Base-by-base conservation (phyloP, 2,113 vertebrate species). In the Sarotherodon lohbergeri region DNA sequence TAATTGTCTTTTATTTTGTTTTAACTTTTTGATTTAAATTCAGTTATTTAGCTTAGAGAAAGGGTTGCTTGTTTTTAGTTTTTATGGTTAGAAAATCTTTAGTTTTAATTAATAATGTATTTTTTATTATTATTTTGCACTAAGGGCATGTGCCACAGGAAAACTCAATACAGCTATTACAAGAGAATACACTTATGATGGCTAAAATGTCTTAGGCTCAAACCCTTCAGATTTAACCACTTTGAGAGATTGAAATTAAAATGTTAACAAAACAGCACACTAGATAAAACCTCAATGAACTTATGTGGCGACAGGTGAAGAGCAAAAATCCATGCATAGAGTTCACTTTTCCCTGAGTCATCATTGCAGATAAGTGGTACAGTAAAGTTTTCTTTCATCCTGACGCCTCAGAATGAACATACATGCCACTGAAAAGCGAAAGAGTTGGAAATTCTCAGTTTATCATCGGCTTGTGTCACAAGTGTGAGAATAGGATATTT, bases 61-160 rank as follows among this genome's bases (percentile, higher is more conserved):
- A 5, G 19, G 2, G 9, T 22, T 55, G 4, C n/a, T 55, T n/a
- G n/a, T 2, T 55, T 22, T 54, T n/a, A 10, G 8, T 19, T 54
- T 10, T 54, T 10, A 54, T 54, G n/a, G 9, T n/a, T 9, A n/a
- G 52, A 54, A 54, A 54, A 32, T 3, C 9, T 61, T 1, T 22
- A 14, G 1, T 71, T 24, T 43, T 24, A 5, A 9, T 43, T 41
- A 34, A 0, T 63, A 61, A 34, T 9, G 10, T 3, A 10, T 43
- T 41, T 41, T 24, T 5, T 2, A 14, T 0, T n/a, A 36, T 4
- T 71, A 43, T 24, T 63, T 34, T 68, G 39, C 11, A 1, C 24
- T 5, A 4, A 41, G 63, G 0, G n/a, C 36, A 43, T 71, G n/a
- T 66, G 61, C 10, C 12, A 43, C 12, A 43, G 12, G 66, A 9